Evolutionary conservation across 2,888 invertebrate genomes (phyloP), one percentile per base, ranked within the genome.

Genomic region (Lomographa bimaculata): DNA sequence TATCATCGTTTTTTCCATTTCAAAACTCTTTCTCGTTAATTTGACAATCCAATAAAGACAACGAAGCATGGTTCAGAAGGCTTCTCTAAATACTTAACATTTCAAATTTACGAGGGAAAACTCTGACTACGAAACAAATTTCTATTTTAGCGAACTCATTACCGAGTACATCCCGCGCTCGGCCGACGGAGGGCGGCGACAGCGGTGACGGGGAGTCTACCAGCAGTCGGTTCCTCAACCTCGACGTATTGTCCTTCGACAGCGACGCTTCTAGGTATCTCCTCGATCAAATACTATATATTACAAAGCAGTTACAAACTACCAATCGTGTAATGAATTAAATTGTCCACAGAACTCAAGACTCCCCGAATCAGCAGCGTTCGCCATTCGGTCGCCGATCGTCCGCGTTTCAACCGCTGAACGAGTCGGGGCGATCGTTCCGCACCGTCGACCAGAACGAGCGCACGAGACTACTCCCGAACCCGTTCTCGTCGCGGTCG

Each of bases 401-500:
- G 3, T 89, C 87, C 3, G 86, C 87, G 18, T 89, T 87, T 53
- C 83, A 84, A 42, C 87, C 83, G 1, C 46, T 87, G 1, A 71
- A 59, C 12, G 78, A 82, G 18, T 49, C 65, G 1, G 65, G 74
- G 7, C 59, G 81, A 20, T 60, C 77, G 1, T 72, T 73, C 37
- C 65, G 77, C 36, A 69, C 75, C 5, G 69, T 72, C n/a, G 73
- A 76, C 11, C 70, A 75, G 50, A 69, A 57, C 37, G 81, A 80
- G 51, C 70, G 77, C 18, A 64, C 70, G 7, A 64, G 86, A 39
- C 60, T 79, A 4, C 62, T 86, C 19, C 86, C 86, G 1, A 87
- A 85, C 50, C 85, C 84, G 1, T 86, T 87, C 50, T 85, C 84
- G 0, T 66, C 81, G 3, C 42, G 42, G 1, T 60, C 77, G 2